Evolutionary conservation across 2,888 invertebrate genomes (phyloP).

Genomic region (Amphipoea oculea): DNA sequence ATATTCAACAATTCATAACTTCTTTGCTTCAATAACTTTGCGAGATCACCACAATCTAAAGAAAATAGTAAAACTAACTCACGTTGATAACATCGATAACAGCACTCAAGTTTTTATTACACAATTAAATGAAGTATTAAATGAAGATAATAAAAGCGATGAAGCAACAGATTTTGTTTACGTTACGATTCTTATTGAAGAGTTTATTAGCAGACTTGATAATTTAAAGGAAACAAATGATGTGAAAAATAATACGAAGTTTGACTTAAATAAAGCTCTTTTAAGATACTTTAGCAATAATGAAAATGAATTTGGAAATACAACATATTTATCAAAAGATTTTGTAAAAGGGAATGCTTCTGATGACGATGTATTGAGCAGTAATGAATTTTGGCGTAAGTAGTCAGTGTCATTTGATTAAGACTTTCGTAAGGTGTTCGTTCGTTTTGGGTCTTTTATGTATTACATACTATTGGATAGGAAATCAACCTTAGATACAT

Average conservation of each 20-base stretch:
- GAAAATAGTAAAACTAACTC: conserved; percentile 72
- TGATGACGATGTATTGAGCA: conserved; percentile 57
- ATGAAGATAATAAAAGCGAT: conserved; percentile 66
- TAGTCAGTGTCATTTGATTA: background rate
- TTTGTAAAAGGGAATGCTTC: conserved; percentile 3
- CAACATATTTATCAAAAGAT: conserved; percentile 8
- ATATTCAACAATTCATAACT: conserved; percentile 75
- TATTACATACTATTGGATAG: background rate
- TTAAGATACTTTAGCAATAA: conserved; percentile 56
- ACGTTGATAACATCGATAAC: conserved; percentile 68
- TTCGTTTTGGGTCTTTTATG: background rate
- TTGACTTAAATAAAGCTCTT: conserved; percentile 67
- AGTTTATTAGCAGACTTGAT: conserved; percentile 69
- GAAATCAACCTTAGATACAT: background rate
- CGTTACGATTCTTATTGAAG: conserved; percentile 64
- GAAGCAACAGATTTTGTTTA: conserved; percentile 63
- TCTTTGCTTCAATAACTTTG: conserved; percentile 74
- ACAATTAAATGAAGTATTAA: conserved; percentile 75
- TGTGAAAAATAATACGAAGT: conserved; percentile 57
- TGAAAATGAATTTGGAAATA: conserved; percentile 42
- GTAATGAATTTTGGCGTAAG: conserved; percentile 80
- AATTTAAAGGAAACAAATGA: conserved; percentile 67
- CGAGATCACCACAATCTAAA: conserved; percentile 73
- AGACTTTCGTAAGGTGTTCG: background rate
- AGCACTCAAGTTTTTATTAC: conserved; percentile 73